Percentiles rank a stretch among this genome's conserved stretches.
These are phyloP conservation scores for Columba janthina DNA, from an alignment of 2,113 vertebrate species.

Conservation along the genomic window DNA sequence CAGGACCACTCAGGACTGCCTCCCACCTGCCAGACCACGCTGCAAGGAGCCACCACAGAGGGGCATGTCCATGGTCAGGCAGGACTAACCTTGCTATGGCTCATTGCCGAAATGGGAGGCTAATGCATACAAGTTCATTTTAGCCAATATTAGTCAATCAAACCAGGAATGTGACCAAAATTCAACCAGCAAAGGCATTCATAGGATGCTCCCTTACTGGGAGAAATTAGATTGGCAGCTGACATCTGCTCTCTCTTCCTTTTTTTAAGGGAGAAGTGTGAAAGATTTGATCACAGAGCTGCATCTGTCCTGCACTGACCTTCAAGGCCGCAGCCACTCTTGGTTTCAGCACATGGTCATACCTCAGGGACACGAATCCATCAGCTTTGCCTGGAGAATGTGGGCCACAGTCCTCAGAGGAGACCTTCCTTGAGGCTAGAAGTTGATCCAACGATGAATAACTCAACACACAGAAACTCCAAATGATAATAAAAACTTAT, in stretches of 20 bases:
- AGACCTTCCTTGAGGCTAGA: neutral
- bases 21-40: neutral
- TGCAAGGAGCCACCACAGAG: neutral
- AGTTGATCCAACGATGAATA: neutral
- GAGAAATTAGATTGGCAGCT: neutral
- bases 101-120: neutral
- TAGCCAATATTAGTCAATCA: neutral
- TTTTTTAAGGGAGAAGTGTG: neutral
- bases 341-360: fast-evolving
- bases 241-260: neutral
- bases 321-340: neutral
- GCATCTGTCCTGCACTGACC: neutral
- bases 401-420: neutral
- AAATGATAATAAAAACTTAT: neutral
- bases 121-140: neutral
- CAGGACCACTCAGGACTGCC: neutral
- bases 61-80: fast-evolving
- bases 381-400: fast-evolving
- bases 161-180: neutral
- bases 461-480: neutral
- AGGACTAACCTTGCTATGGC: neutral
- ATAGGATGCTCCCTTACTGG: neutral
- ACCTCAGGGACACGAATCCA: neutral
- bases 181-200: neutral
- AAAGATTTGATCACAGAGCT: neutral